Evolutionary conservation across 2,113 vertebrate genomes (phyloP), one percentile per base, ranked within the genome.

Genomic region (Cepphus grylle): DNA sequence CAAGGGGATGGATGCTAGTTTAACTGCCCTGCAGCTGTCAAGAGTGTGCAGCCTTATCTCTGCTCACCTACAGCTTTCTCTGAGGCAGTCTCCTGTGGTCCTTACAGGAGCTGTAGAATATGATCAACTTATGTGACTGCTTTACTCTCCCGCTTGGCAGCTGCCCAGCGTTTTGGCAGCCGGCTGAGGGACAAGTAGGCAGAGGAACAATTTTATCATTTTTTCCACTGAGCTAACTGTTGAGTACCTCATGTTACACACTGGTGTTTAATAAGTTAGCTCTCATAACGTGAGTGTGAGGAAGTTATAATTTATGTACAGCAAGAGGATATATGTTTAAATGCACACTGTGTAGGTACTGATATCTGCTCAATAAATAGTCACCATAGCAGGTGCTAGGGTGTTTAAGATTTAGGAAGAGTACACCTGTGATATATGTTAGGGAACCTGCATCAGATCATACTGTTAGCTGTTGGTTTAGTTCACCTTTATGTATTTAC

Each of bases 191-290:
- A 88, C 32, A 42, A 43, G 45, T n/a, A 63, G 82, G 42, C 69
- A 79, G 38, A 81, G 84, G 69, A 89, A 73, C 20, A 87, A 30
- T 45, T 49, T 38, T 19, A n/a, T 84, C n/a, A 25, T 13, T 74
- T 94, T 95, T 95, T 88, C 88, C 88, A 76, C 73, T 90, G 78
- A 94, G 55, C 53, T 93, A 43, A 69, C 63, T 77, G 30, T 66
- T 1, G 2, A 79, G 29, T 81, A 85, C 66, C 61, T 71, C 27
- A 30, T 23, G 42, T 67, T 82, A 38, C 32, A 38, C 56, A 8
- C 29, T 63, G n/a, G 17, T 40, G 34, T 45, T 85, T 90, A 85
- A 69, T 81, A 50, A 78, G 40, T 50, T 16, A 79, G 11, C 29
- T 91, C 63, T 63, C 29, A 29, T 52, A 82, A 50, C 0, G 0